Evolutionary conservation across 1,140 invertebrate species (phyloP), one percentile per base, ranked within the genome.

Genomic region (Leptinotarsa undecemlineata): DNA sequence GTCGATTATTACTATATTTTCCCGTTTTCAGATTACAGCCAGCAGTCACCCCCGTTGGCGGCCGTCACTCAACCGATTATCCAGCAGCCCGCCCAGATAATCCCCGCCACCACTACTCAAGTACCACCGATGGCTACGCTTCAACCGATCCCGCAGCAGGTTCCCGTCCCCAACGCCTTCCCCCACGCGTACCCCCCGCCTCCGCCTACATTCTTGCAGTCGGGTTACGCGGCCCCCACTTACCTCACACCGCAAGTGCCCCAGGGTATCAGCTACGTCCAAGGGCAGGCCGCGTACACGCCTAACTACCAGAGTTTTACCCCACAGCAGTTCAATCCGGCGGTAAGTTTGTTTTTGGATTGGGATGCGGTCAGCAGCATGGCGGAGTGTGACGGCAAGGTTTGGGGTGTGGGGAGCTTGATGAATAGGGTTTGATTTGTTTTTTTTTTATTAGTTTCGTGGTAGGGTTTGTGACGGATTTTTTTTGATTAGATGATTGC

Each of bases 271-370:
- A 82, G 82, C 57, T 84, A 83, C 67, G 83, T 83, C 20, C 82
- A 80, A 68, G 74, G 79, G 48, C 82, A 82, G 62, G 79, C 80
- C 6, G 74, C 78, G 48, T 83, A 76, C 68, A 74, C 81, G n/a
- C 74, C 75, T 23, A 78, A 78, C 11, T 85, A 74, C 74, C 81
- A 81, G 68, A 78, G 78, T n/a, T 84, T 78, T 74, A 8, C 33
- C 33, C 82, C 82, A 68, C 81, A 82, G 74, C 82, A 80, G 66
- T 85, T 83, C 75, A 85, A 82, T 80, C 67, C 81, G 23, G 84
- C 84, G 75, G 82, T 84, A 77, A 79, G 79, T 77, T 48, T 72
- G 33, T 1, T 42, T 42, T 42, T 42, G 33, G 33, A 42, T 42
- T 42, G 33, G 33, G 33, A 42, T 42, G 8, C 33, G 33, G 11